phyloP scores from a whole-genome alignment of 2,888 invertebrate species.

The Mesorhabditis sp. region DNA sequence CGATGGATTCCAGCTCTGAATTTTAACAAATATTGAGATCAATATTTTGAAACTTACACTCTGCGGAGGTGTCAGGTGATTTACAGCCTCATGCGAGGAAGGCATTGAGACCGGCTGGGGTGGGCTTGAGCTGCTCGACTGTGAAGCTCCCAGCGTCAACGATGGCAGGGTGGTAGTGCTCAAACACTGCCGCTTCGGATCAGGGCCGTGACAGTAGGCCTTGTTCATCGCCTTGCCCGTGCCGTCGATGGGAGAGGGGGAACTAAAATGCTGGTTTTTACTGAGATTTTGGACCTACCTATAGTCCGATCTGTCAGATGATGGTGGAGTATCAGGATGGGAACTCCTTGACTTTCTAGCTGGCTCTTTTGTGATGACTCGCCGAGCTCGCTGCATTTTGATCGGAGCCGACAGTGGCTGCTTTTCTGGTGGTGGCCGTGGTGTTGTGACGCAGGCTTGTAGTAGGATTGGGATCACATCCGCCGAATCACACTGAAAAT shows the following conservation, averaged over 20 bases:
- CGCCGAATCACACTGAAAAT: background rate
- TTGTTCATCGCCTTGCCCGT: background rate
- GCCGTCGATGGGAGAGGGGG: background rate
- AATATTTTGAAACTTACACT: background rate
- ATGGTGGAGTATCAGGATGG: constrained; percentile 3
- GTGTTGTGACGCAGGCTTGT: background rate
- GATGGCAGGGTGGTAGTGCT: background rate
- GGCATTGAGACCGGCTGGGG: background rate
- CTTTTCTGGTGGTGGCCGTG: constrained; percentile 2
- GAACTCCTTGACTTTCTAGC: background rate
- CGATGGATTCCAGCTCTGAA: background rate
- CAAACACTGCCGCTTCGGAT: background rate
- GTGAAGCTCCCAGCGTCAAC: background rate
- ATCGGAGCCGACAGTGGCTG: background rate
- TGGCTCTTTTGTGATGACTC: background rate
- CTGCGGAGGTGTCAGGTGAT: background rate
- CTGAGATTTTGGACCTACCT: background rate
- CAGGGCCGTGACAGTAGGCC: background rate
- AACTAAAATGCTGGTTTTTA: background rate
- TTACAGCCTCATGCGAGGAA: background rate
- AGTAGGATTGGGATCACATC: background rate
- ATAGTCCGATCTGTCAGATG: background rate
- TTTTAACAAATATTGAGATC: background rate
- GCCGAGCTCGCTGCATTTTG: background rate
- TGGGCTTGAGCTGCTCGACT: background rate